phyloP scores from a whole-genome alignment of 2,797 vertebrate genomes.

The Anas capensis region DNA sequence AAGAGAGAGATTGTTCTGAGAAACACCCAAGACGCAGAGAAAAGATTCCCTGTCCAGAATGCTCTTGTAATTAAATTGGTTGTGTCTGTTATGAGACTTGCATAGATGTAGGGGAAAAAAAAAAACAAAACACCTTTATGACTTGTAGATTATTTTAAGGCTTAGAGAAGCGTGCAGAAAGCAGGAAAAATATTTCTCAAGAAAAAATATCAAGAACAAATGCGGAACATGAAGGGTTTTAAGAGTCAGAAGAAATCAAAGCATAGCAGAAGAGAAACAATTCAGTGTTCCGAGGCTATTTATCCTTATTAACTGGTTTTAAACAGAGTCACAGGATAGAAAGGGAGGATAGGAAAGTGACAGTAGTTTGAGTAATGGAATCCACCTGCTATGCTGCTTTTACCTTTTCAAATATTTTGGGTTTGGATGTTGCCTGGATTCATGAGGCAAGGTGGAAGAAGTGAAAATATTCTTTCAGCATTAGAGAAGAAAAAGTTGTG shows the following conservation, averaged over 20 bases:
- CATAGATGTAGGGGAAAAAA: background rate
- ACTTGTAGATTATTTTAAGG: background rate
- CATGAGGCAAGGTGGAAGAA: background rate
- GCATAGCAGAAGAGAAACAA: background rate
- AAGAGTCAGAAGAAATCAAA: background rate
- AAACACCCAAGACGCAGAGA: background rate
- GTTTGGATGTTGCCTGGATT: background rate
- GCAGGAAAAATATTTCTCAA: background rate
- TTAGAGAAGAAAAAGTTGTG: background rate
- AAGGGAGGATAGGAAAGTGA: background rate
- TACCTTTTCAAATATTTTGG: too few species aligned
- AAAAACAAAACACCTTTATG: background rate
- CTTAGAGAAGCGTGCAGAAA: background rate
- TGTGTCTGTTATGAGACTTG: background rate
- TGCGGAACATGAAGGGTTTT: background rate
- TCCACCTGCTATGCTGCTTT: background rate
- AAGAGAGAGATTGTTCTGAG: background rate
- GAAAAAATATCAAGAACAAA: background rate
- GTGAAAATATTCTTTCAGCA: background rate
- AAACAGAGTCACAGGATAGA: background rate
- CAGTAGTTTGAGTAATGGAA: background rate
- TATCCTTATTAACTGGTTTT: background rate
- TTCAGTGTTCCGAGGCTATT: background rate
- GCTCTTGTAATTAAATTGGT: background rate
- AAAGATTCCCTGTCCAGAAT: background rate